Evolutionary conservation across 2,113 vertebrate species (phyloP).

Genomic region (Lophotis ruficrista): DNA sequence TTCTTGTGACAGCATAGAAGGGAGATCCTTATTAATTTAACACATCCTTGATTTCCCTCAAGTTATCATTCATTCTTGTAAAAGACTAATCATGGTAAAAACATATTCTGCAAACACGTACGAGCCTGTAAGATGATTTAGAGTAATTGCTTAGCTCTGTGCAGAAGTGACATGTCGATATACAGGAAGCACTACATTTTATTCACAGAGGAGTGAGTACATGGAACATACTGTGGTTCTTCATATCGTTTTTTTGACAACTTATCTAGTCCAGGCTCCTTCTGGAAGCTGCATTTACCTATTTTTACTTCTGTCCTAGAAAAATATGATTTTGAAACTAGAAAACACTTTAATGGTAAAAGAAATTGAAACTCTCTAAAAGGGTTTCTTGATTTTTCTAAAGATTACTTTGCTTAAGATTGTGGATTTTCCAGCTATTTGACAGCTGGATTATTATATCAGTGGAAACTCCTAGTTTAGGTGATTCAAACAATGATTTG

Average conservation of each 20-base stretch:
- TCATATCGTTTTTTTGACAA: not conserved
- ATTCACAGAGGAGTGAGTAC: not conserved
- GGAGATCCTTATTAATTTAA: not conserved
- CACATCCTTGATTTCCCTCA: not conserved
- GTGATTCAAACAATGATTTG: not conserved
- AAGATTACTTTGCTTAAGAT: not conserved
- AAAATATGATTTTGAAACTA: not conserved
- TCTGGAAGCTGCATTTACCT: not conserved
- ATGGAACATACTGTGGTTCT: not conserved
- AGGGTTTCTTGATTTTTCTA: not conserved
- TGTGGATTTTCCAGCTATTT: not conserved
- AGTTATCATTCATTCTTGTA: not conserved
- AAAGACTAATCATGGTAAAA: not conserved
- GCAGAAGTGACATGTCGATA: not conserved
- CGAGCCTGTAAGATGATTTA: not conserved
- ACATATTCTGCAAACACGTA: not conserved
- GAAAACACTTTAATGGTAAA: not conserved
- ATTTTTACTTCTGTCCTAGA: not conserved
- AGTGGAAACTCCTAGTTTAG: not conserved
- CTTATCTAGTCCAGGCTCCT: not conserved
- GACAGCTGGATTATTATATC: not conserved
- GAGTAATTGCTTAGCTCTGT: not conserved
- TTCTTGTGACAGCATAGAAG: not conserved
- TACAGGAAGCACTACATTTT: not conserved
- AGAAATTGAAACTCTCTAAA: not conserved